Conservation (phyloP, 2,888 invertebrate genomes). For the Automeris io region DNA sequence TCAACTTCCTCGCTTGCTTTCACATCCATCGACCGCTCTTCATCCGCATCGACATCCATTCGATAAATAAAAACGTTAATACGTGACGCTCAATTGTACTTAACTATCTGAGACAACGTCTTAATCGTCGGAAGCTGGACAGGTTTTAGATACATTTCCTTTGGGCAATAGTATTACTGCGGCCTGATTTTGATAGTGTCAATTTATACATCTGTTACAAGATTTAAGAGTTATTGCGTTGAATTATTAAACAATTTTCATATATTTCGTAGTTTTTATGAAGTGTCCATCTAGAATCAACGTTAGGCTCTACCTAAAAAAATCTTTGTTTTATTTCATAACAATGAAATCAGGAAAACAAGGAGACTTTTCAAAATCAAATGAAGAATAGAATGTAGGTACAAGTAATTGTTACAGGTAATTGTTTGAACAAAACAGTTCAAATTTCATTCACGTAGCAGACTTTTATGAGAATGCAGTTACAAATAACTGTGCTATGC, state of each 20-base stretch:
- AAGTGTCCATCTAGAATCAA: background rate
- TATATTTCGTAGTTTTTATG: background rate
- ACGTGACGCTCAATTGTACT: conserved; percentile 4
- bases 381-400: no score
- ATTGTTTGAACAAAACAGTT: conserved; percentile 38
- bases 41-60: conserved; percentile 9
- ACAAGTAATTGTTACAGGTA: no score
- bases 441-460: conserved; percentile 55
- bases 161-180: conserved; percentile 27
- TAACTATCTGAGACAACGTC: conserved; percentile 3
- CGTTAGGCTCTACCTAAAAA: no score
- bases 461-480: conserved; percentile 37
- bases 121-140: conserved; percentile 38
- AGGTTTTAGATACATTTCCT: conserved; percentile 61
- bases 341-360: no score
- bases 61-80: conserved; percentile 29
- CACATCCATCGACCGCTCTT: conserved; percentile 32
- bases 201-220: background rate
- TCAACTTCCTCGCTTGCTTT: conserved; percentile 31
- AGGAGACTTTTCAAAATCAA: no score
- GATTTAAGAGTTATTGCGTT: conserved; percentile 6
- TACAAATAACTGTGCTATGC: conserved; percentile 50
- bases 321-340: no score
- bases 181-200: background rate
- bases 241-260: conserved; percentile 9